phyloP scores from a whole-genome alignment of 2,113 vertebrate species.

The Datnioides undecimradiatus region DNA sequence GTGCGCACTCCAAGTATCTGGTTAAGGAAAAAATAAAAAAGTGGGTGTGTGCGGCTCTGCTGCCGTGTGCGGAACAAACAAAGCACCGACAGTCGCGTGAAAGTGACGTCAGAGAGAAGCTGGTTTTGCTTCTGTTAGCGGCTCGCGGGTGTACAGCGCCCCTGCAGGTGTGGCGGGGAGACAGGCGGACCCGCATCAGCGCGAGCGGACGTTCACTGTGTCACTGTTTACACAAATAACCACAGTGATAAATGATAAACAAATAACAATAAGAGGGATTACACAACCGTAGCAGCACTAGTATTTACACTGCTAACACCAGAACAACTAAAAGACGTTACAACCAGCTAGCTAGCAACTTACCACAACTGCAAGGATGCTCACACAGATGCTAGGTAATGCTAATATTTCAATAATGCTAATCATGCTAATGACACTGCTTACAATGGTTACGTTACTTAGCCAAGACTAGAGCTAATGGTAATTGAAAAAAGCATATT shows the following conservation, averaged over 20 bases:
- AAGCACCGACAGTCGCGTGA: conserved; percentile 54
- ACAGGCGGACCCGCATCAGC: neutral
- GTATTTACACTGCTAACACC: neutral
- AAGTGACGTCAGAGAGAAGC: conserved; percentile 41
- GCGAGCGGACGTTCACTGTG: conserved; percentile 5
- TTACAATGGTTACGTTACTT: neutral
- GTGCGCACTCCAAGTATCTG: no score
- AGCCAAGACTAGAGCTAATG: neutral
- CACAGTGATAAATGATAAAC: conserved; percentile 6
- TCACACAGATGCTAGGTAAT: conserved; percentile 53
- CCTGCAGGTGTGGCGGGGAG: conserved; percentile 26
- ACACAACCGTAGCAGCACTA: neutral
- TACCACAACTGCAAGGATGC: conserved; percentile 22
- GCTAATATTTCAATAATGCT: conserved; percentile 49
- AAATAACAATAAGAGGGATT: neutral
- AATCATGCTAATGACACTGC: conserved; percentile 13
- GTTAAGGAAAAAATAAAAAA: neutral
- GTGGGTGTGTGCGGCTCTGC: conserved; percentile 41
- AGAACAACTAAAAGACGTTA: neutral
- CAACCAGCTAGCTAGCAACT: neutral
- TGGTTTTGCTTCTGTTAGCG: neutral
- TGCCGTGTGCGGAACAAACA: conserved; percentile 79
- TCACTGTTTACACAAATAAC: neutral
- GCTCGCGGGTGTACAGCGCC: conserved; percentile 13
- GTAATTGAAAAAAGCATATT: no score